These are phyloP conservation scores for Masnerella sp. DNA, from an alignment of 2,888 invertebrate genomes.

Conservation along the genomic window DNA sequence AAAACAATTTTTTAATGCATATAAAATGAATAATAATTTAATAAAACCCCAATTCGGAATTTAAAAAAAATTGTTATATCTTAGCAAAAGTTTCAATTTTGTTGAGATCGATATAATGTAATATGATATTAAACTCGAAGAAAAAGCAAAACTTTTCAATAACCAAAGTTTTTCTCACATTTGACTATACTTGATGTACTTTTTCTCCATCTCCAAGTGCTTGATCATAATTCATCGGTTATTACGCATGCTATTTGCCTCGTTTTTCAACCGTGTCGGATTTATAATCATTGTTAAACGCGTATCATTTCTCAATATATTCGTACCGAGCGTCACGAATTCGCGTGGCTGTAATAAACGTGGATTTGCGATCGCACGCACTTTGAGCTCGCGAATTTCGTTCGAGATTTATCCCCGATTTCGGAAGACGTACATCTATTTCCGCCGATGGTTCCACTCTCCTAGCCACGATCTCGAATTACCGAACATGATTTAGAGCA, in stretches of 20 bases:
- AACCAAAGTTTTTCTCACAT: too few relatives aligned
- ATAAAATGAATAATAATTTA: too few relatives aligned
- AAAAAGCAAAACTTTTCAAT: too few relatives aligned
- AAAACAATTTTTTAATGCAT: too few relatives aligned
- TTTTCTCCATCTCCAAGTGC: too few relatives aligned
- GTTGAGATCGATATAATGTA: too few relatives aligned
- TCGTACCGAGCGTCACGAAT: slow-evolving; percentile 17
- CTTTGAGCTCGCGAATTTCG: slow-evolving; percentile 4
- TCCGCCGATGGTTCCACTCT: background rate
- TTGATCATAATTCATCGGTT: slow-evolving; percentile 35
- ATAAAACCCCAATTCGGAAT: too few relatives aligned
- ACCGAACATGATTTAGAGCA: slow-evolving; percentile 28
- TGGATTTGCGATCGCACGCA: slow-evolving; percentile 22
- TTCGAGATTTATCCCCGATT: slow-evolving; percentile 25
- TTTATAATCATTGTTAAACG: slow-evolving; percentile 43
- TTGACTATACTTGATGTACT: too few relatives aligned
- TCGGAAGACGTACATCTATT: slow-evolving; percentile 36
- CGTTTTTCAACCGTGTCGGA: slow-evolving; percentile 34
- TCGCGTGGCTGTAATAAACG: slow-evolving; percentile 19
- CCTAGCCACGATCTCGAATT: slow-evolving; percentile 5
- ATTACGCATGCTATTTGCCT: slow-evolving; percentile 43
- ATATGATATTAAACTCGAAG: too few relatives aligned
- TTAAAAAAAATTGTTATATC: too few relatives aligned
- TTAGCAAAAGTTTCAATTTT: too few relatives aligned
- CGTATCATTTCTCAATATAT: slow-evolving; percentile 50